Percentiles rank a stretch among this genome's conserved stretches.
These are phyloP conservation scores for Glomeris maerens DNA, from an alignment of 1,140 invertebrate species.

Conservation along the genomic window DNA sequence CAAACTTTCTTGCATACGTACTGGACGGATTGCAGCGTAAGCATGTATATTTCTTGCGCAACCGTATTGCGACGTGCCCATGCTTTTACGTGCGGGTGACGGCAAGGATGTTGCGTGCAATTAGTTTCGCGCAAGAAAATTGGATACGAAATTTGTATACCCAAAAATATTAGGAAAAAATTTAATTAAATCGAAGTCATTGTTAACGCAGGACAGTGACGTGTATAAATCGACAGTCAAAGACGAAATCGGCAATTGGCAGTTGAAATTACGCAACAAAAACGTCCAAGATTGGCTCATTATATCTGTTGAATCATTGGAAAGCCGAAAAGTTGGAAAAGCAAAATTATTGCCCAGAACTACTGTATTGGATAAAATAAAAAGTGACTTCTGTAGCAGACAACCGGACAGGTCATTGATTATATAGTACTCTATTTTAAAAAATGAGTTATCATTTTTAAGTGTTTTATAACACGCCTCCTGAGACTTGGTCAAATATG, in stretches of 20 bases:
- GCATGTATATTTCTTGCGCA: no score
- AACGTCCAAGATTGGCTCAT: constrained; percentile 85
- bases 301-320: constrained; percentile 78
- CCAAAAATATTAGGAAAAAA: neutral
- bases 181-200: neutral
- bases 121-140: no score
- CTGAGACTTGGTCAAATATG: no score
- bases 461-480: no score
- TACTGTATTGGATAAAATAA: constrained; percentile 86
- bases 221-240: constrained; percentile 66
- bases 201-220: constrained; percentile 60
- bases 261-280: constrained; percentile 54
- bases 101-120: no score
- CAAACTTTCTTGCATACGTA: constrained; percentile 86
- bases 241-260: constrained; percentile 79
- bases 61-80: no score
- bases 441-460: no score
- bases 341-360: constrained; percentile 73
- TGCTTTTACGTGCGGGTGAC: no score
- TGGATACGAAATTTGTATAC: no score
- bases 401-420: constrained; percentile 55
- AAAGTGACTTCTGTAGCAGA: constrained; percentile 82
- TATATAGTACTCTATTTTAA: no score
- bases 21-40: constrained; percentile 83
- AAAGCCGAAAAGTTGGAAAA: constrained; percentile 69